Evolutionary conservation across 2,888 invertebrate species (phyloP).

Genomic region (Agriopis marginaria): DNA sequence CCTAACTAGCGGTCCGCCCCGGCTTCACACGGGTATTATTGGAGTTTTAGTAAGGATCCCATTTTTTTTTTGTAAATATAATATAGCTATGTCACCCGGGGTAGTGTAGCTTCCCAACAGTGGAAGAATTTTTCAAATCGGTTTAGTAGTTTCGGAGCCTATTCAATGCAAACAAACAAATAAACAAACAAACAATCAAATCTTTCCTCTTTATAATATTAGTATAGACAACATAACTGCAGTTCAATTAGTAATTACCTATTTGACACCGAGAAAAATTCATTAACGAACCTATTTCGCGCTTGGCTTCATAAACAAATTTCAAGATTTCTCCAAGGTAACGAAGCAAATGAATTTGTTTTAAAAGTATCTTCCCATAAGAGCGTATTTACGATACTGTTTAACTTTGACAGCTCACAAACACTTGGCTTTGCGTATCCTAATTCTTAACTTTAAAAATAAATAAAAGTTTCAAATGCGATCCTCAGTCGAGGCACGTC

Average conservation of each 20-base stretch:
- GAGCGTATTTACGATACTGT: conserved; percentile 9
- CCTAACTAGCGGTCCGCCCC: no score
- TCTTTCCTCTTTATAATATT: no score
- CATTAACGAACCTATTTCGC: not conserved
- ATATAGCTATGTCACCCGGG: no score
- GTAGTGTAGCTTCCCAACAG: no score
- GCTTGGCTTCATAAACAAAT: conserved; percentile 11
- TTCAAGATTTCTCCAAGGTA: conserved; percentile 7
- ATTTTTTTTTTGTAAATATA: no score
- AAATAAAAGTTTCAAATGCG: conserved; percentile 29
- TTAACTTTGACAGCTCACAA: conserved; percentile 24
- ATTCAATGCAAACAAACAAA: no score
- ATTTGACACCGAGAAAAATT: conserved; percentile 5
- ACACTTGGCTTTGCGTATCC: conserved; percentile 26
- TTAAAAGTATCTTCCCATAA: conserved; percentile 6
- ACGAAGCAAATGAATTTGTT: conserved; percentile 12
- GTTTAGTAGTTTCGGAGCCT: no score
- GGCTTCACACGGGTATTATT: no score
- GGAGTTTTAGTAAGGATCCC: no score
- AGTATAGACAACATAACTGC: not conserved
- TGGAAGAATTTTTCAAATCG: no score
- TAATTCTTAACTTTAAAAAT: conserved; percentile 35
- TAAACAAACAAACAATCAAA: no score
- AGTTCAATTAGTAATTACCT: not conserved
- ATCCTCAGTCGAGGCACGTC: conserved; percentile 20